Evolutionary conservation across 2,888 invertebrate species (phyloP), one percentile per base, ranked within the genome.

Genomic region (Galerucella pusilla): DNA sequence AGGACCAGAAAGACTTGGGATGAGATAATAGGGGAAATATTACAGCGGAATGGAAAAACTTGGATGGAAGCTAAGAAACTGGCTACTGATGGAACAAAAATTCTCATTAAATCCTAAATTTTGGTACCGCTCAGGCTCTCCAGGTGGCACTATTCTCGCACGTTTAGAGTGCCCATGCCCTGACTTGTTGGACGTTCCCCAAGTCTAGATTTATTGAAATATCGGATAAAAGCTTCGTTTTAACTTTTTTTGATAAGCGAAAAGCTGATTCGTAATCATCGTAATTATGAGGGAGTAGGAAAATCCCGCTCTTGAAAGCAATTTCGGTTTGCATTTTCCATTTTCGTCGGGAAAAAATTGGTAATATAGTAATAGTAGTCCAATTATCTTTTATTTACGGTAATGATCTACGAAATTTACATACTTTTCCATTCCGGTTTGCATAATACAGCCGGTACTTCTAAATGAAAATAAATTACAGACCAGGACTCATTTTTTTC

Each of bases 281-380:
- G 16, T 20, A 16, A 57, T 57, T 57, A 57, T 10, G 14, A 14
- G 6, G 52, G 7, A 52, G n/a, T n/a, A 57, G 57, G 16, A 57
- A 57, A 16, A 20, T 52, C 7, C 52, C 61, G 14, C 35, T 35
- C n/a, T 35, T 14, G 10, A 35, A 35, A n/a, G 61, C n/a, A 35
- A 35, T 28, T 60, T 60, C 28, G 20, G 20, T 60, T 14, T 25
- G 2, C 60, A n/a, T 64, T 65, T 65, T 65, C 64, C 60, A n/a
- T 64, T 65, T 65, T 65, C 64, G 64, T 45, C 63, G n/a, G 20
- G 63, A 63, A 63, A 35, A 63, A 63, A 63, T 63, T 35, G 35
- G 35, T 63, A 63, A 63, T 63, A 63, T 65, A 65, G 46, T 46
- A 45, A 65, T 46, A 49, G 64, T 14, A 45, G 57, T 65, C 46